These are phyloP conservation scores for Pyrgus malvae DNA, from an alignment of 2,888 invertebrate species.

Conservation along the genomic window DNA sequence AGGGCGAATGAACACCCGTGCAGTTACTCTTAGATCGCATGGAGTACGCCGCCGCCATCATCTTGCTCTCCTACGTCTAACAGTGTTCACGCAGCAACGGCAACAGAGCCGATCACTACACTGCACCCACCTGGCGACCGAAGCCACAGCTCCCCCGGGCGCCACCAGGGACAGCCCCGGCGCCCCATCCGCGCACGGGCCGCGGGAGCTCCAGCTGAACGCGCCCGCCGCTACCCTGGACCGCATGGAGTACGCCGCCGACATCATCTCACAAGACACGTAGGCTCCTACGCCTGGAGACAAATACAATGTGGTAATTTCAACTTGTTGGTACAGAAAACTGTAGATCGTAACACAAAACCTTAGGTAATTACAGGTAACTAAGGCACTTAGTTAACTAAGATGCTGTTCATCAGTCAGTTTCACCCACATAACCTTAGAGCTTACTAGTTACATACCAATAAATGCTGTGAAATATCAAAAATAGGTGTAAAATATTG, in stretches of 20 bases:
- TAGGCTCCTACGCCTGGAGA: slow-evolving; percentile 95
- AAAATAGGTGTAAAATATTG: no score
- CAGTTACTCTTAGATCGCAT: slow-evolving; percentile 91
- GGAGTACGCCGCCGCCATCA: slow-evolving; percentile 98
- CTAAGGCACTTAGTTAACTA: no score
- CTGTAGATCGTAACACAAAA: no score
- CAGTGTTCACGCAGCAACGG: no score
- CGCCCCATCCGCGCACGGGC: slow-evolving; percentile 94
- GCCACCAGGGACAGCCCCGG: slow-evolving; percentile 94
- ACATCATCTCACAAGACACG: slow-evolving; percentile 98
- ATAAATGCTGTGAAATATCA: no score
- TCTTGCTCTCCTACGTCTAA: slow-evolving; percentile 98
- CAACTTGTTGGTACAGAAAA: no score
- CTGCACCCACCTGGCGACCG: slow-evolving; percentile 89
- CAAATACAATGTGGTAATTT: no score
- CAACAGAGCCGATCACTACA: no score
- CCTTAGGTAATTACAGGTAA: no score
- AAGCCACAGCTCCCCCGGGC: slow-evolving; percentile 96
- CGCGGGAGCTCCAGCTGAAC: slow-evolving; percentile 95
- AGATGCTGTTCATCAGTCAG: no score
- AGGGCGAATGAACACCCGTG: slow-evolving; percentile 95
- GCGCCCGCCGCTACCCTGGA: slow-evolving; percentile 91
- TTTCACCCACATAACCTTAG: no score
- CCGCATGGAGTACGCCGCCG: slow-evolving; percentile 95
- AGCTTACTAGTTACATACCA: no score